Conservation (phyloP, 2,113 vertebrate species). For the Gobius niger region DNA sequence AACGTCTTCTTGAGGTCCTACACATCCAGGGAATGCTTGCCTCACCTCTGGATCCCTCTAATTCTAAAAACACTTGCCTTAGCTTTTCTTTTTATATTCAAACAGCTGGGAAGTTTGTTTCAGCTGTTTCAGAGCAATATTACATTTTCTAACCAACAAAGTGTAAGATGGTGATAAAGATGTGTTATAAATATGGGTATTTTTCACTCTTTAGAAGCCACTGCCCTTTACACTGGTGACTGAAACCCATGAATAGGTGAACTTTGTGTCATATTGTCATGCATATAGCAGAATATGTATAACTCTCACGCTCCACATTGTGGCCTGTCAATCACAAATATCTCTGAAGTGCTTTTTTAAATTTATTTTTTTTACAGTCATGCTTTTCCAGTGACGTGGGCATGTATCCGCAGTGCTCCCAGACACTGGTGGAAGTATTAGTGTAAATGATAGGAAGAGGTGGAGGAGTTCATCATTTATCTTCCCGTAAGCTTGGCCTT, state of each 20-base stretch:
- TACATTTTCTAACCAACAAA: no score
- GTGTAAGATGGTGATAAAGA: no score
- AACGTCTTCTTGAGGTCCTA: no score
- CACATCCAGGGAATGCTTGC: no score
- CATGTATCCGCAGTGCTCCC: conserved; percentile 21
- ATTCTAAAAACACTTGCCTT: no score
- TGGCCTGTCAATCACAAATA: background rate
- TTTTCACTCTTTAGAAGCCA: no score
- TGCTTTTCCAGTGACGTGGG: conserved; percentile 8
- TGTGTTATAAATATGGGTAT: no score
- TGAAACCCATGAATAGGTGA: conserved; percentile 26
- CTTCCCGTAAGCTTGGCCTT: conserved; percentile 64
- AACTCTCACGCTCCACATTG: conserved; percentile 4
- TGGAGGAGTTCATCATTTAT: conserved; percentile 63
- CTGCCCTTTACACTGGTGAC: no score
- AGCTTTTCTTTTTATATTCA: no score
- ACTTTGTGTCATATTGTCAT: conserved; percentile 31
- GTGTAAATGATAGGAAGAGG: conserved; percentile 61
- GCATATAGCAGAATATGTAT: background rate
- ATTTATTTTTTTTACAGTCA: background rate
- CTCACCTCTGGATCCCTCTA: no score
- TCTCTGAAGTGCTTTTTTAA: background rate
- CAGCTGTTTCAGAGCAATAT: no score
- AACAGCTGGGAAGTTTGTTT: no score
- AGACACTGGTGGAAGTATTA: conserved; percentile 42